phyloP scores from a whole-genome alignment of 2,888 invertebrate genomes.

The Clivina fossor region DNA sequence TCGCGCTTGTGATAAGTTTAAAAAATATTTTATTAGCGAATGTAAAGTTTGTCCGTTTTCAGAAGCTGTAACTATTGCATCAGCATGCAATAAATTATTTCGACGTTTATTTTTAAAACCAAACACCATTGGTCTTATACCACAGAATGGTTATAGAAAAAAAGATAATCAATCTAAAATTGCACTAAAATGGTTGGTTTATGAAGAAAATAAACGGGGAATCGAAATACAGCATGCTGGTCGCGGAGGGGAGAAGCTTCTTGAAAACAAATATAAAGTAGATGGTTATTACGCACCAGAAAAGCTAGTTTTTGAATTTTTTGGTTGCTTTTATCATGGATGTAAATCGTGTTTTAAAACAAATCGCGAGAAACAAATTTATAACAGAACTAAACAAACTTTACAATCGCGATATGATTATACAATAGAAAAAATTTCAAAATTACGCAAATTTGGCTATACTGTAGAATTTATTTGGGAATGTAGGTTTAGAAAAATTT shows the following conservation, averaged over 20 bases:
- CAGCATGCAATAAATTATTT: constrained; percentile 41
- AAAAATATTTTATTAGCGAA: constrained; percentile 37
- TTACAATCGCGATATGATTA: not conserved
- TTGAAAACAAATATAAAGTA: constrained; percentile 4
- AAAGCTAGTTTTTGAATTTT: constrained; percentile 25
- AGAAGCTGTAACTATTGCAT: constrained; percentile 41
- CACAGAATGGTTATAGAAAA: constrained; percentile 43
- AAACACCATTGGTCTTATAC: constrained; percentile 44
- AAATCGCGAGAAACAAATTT: constrained; percentile 7
- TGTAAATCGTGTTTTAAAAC: constrained; percentile 10
- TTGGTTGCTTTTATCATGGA: constrained; percentile 24
- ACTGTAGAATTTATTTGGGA: constrained; percentile 5
- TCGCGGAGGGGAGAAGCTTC: constrained; percentile 8
- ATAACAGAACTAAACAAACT: constrained; percentile 9
- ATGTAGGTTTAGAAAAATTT: constrained; percentile 9
- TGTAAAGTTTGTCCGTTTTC: constrained; percentile 42
- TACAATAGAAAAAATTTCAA: not conserved
- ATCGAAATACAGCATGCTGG: constrained; percentile 31
- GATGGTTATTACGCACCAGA: constrained; percentile 12
- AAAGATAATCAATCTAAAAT: too few relatives aligned
- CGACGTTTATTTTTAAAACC: constrained; percentile 41
- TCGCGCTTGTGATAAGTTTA: constrained; percentile 42
- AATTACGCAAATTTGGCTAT: constrained; percentile 3
- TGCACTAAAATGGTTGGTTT: too few relatives aligned
- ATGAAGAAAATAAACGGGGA: constrained; percentile 25